phyloP scores from a whole-genome alignment of 2,113 vertebrate genomes.

The Cephalopholis sonnerati region DNA sequence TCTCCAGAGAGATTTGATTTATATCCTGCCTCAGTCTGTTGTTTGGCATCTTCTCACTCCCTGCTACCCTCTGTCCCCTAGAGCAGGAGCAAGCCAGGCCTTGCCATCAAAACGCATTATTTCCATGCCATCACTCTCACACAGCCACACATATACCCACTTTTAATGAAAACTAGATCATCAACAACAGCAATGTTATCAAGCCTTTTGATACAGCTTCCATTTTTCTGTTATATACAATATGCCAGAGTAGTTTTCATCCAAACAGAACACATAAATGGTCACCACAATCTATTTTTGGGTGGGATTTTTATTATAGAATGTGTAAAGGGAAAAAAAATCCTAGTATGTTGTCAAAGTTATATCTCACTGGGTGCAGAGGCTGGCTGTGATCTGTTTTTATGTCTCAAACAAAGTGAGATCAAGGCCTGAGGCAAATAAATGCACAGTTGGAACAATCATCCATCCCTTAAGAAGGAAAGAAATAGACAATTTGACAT shows the following conservation, averaged over 20 bases:
- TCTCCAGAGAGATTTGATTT: conserved; percentile 81
- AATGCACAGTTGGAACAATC: conserved; percentile 35
- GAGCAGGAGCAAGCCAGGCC: conserved; percentile 56
- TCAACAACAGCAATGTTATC: conserved; percentile 1
- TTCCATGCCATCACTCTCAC: conserved; percentile 60
- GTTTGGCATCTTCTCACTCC: conserved; percentile 73
- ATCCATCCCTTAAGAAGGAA: conserved; percentile 7
- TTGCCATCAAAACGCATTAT: conserved; percentile 75
- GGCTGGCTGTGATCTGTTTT: conserved; percentile 31
- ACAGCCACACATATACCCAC: conserved; percentile 41
- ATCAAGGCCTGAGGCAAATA: conserved; percentile 21
- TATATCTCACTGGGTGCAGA: conserved; percentile 3
- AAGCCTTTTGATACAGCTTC: conserved; percentile 2
- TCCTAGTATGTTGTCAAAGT: conserved; percentile 7
- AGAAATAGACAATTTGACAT: conserved; percentile 35
- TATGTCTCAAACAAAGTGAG: conserved; percentile 29
- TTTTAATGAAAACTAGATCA: conserved; percentile 60
- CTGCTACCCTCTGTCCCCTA: conserved; percentile 63
- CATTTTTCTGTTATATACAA: background rate
- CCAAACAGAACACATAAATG: background rate
- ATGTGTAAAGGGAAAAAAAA: background rate
- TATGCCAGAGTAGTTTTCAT: background rate
- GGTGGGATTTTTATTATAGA: background rate
- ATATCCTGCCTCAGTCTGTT: conserved; percentile 78
- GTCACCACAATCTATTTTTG: background rate